Conservation (phyloP, 1,140 invertebrate genomes). For the Acromyrmex charruanus region DNA sequence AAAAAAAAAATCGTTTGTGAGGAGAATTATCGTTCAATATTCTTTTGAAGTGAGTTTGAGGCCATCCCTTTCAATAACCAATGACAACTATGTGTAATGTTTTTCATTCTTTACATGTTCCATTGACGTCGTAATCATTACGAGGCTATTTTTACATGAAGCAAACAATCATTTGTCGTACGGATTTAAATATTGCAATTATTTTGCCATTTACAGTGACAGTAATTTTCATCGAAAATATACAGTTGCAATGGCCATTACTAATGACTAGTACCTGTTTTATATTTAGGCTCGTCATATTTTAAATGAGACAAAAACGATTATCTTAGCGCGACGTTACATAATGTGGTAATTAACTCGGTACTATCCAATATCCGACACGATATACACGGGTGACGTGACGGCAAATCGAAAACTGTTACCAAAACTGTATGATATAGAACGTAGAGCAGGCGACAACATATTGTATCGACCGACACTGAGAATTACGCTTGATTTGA, state of each 20-base stretch:
- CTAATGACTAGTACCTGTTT: slow-evolving; percentile 4
- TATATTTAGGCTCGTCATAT: neutral
- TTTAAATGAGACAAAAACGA: slow-evolving; percentile 21
- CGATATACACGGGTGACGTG: slow-evolving; percentile 24
- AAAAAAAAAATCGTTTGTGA: slow-evolving; percentile 57
- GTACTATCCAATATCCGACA: slow-evolving; percentile 36
- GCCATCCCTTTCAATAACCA: slow-evolving; percentile 61
- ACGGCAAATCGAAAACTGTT: slow-evolving; percentile 52
- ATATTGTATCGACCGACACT: slow-evolving; percentile 12
- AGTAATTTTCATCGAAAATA: neutral
- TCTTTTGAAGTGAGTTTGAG: slow-evolving; percentile 64
- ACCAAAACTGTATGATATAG: slow-evolving; percentile 27
- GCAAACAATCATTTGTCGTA: neutral
- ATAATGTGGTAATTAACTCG: slow-evolving; percentile 51
- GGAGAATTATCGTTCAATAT: slow-evolving; percentile 67
- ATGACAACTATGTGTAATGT: neutral
- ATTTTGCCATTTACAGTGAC: neutral
- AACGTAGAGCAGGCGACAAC: slow-evolving; percentile 28
- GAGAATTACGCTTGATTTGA: slow-evolving; percentile 43
- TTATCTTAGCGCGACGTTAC: slow-evolving; percentile 33
- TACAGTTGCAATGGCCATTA: neutral
- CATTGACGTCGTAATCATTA: neutral
- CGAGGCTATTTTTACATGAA: neutral
- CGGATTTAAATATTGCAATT: neutral
- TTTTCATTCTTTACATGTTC: slow-evolving; percentile 10